Base-by-base conservation (phyloP, 2,113 vertebrate species). In the Leptodactylus fuscus region DNA sequence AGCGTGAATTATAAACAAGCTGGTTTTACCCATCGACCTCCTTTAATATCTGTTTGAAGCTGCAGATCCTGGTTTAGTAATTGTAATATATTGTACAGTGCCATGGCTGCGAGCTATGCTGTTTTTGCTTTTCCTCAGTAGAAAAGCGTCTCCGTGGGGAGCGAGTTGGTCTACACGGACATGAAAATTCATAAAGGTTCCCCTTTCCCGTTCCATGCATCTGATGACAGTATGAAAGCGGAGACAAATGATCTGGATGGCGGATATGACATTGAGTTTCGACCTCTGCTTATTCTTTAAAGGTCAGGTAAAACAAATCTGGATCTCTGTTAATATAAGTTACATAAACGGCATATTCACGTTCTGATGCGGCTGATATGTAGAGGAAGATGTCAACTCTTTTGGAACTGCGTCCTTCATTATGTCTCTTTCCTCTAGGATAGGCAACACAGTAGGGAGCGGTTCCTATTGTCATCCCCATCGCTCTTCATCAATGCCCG, bases 1-100 rank as follows among this genome's bases (percentile, higher is more conserved):
- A 77, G 46, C 32, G 75, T 80, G 75, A 70, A 70, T 79, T 75
- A 55, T 85, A 85, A 55, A 71, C 83, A 79, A 79, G 16, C 83
- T 58, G 22, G n/a, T 69, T 78, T 70, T 36, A 71, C 18, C 60
- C 83, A 69, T 48, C 74, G 20, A 77, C 62, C 75, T 70, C n/a
- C 34, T 79, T 36, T 48, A 69, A 76, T 65, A 62, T 65, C 38
- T 36, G 53, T 67, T 46, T 76, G 22, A 62, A 24, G 82, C 58
- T 51, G 27, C 44, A 12, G 29, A 18, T 53, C 55, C n/a, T 38
- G 7, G 4, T 44, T 84, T 73, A n/a, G 36, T 51, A 48, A 67
- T n/a, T 29, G 18, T 44, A 34, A 34, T 84, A 22, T 84, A 4
- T 44, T 51, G 44, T 27, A 41, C 32, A 41, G 13, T 81, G 29